Evolutionary conservation across 1,140 invertebrate species (phyloP), one percentile per base, ranked within the genome.

Genomic region (Papilio polyxenes): DNA sequence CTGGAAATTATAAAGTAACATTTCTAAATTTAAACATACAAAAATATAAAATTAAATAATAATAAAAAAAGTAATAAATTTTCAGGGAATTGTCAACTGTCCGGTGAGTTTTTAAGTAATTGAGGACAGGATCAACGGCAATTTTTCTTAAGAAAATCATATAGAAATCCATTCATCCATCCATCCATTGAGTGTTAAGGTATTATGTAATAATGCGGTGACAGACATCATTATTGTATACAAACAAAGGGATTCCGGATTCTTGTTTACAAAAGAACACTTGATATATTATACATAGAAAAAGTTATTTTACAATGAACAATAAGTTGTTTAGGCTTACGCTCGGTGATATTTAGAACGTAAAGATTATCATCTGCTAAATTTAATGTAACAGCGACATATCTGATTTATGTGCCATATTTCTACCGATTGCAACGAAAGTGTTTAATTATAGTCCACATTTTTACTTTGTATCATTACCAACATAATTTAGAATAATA

Each of bases 1-100:
- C 93, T 94, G 91, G 59, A 94, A 92, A 48, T 37, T 44, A 81
- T 78, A 78, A 51, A 77, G 80, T n/a, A 56, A 82, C 31, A 37
- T 51, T 37, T 77, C 53, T 59, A 72, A 40, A 69, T 65, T 10
- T 11, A 49, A 75, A 23, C 40, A n/a, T 56, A 81, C 62, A 81
- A 76, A 84, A 72, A 75, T 31, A 31, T 31, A 31, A 31, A 79
- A 15, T 11, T 20, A 8, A 31, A 31, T 69, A 9, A 69, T 1
- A 23, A 20, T 69, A 23, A 69, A 0, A 17, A 17, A 56, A 53
- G 51, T 53, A 7, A 44, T 44, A 2, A 44, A 6, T 44, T 44
- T 44, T 44, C 7, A 2, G 40, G 7, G 3, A 44, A 44, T 44
- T 44, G 40, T 44, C 7, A 31, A 31, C 23, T 31, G 23, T 31